Evolutionary conservation across 2,113 vertebrate species (phyloP).

Genomic region (Coryphaenoides rupestris): DNA sequence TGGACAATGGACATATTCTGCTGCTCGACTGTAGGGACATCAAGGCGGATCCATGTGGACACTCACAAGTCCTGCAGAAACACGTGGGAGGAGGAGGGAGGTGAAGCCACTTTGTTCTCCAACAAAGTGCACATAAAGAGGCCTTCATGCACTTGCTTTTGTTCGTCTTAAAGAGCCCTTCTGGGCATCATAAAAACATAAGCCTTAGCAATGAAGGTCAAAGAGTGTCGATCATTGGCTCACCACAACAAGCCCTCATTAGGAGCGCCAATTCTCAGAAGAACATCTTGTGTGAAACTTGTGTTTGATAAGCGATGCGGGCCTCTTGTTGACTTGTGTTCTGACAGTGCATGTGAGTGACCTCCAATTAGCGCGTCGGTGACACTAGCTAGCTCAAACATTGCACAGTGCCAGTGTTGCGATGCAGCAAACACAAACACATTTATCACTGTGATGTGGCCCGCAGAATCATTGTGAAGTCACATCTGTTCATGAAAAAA

Average conservation of each 20-base stretch:
- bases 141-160: neutral
- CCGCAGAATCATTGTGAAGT: constrained; percentile 27
- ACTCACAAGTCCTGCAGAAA: constrained; percentile 17
- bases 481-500: constrained; percentile 24
- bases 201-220: neutral
- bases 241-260: neutral
- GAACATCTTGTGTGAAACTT: neutral
- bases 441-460: constrained; percentile 29
- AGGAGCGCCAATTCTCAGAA: neutral
- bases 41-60: constrained; percentile 7
- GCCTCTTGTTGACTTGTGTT: constrained; percentile 1
- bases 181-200: neutral
- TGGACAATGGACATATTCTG: constrained; percentile 63
- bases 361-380: constrained; percentile 36
- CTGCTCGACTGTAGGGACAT: constrained; percentile 17
- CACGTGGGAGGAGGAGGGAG: neutral
- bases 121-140: neutral
- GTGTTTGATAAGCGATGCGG: too few relatives aligned
- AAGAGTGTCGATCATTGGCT: neutral
- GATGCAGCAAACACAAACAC: constrained; percentile 59
- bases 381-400: constrained; percentile 34
- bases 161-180: neutral
- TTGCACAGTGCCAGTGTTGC: constrained; percentile 35
- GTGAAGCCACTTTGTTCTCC: neutral
- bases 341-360: constrained; percentile 14